Evolutionary conservation across 2,113 vertebrate species (phyloP), one percentile per base, ranked within the genome.

Genomic region (Hoplias malabaricus): DNA sequence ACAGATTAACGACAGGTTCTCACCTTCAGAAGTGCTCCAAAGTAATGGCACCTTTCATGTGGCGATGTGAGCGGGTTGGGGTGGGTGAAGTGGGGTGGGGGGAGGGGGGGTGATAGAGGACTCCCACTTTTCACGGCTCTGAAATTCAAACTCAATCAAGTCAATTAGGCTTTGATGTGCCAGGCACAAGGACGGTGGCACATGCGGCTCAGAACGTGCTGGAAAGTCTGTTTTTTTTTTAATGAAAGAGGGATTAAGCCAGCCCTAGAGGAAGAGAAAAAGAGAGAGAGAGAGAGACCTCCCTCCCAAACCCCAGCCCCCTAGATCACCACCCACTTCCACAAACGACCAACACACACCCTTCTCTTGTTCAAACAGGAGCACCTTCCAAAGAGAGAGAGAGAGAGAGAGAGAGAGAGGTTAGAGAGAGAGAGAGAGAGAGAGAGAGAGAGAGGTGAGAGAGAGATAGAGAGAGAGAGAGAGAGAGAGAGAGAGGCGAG

Each of bases 221-320:
- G 73, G 68, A 82, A 84, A 67, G 62, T 62, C 75, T 69, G n/a
- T 34, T 78, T 34, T 78, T 83, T 77, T 79, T 36, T 42, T 78
- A 78, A 54, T 54, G 50, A 79, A 76, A 21, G 50, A 75, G 16
- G 82, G 72, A 83, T 83, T 83, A 80, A 73, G 57, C 40, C 72
- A 59, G 69, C 33, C 78, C 73, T 69, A 63, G 48, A 82, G 77
- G 75, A 80, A 65, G 82, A 68, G 73, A n/a, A n/a, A n/a, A n/a
- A n/a, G n/a, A n/a, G n/a, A n/a, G n/a, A n/a, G n/a, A n/a, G n/a
- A n/a, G n/a, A n/a, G n/a, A n/a, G n/a, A n/a, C n/a, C n/a, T n/a
- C 50, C 67, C 42, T 82, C 73, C 76, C 36, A 54, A 43, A 81
- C 54, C 74, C 43, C 25, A 71, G 7, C 34, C 53, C 56, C 48